Percentiles rank a stretch among this genome's conserved stretches.
Evolutionary conservation across 2,888 invertebrate species (phyloP).

Genomic region (Ectemnius lituratus): DNA sequence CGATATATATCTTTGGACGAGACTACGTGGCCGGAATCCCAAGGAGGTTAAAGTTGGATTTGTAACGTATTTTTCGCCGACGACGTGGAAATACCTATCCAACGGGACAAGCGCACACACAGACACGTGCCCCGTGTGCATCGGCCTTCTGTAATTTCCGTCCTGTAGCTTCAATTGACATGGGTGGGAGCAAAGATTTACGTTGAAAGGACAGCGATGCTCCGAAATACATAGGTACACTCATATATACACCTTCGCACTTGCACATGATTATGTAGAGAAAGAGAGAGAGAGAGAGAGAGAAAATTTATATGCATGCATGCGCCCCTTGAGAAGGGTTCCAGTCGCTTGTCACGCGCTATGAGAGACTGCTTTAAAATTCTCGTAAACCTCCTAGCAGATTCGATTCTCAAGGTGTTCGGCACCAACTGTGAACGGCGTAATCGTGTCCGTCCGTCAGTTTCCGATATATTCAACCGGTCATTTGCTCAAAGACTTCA

Average conservation of each 20-base stretch:
- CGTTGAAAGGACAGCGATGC: slow-evolving; percentile 50
- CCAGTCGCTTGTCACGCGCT: slow-evolving; percentile 26
- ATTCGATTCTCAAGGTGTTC: too few relatives aligned
- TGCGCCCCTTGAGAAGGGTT: slow-evolving; percentile 19
- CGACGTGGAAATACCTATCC: slow-evolving; percentile 72
- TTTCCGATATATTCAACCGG: slow-evolving; percentile 14
- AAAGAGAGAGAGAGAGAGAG: background rate
- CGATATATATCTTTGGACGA: slow-evolving; percentile 72
- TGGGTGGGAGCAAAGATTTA: slow-evolving; percentile 61
- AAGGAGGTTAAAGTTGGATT: slow-evolving; percentile 74
- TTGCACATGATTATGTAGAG: background rate
- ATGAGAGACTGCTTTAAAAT: slow-evolving; percentile 35
- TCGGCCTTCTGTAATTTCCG: slow-evolving; percentile 70
- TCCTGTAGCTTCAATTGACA: slow-evolving; percentile 62
- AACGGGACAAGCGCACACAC: slow-evolving; percentile 33
- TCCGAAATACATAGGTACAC: slow-evolving; percentile 33
- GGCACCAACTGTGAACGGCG: background rate
- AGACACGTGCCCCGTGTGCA: slow-evolving; percentile 39
- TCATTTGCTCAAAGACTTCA: slow-evolving; percentile 33
- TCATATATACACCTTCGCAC: slow-evolving; percentile 3
- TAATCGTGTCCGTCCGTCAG: slow-evolving; percentile 1
- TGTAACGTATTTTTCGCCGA: slow-evolving; percentile 76
- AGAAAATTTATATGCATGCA: slow-evolving; percentile 20
- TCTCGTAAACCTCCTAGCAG: slow-evolving; percentile 25
- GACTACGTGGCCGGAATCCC: slow-evolving; percentile 74